Conservation (phyloP, 1,140 invertebrate species). For the Neoseiulus cucumeris region DNA sequence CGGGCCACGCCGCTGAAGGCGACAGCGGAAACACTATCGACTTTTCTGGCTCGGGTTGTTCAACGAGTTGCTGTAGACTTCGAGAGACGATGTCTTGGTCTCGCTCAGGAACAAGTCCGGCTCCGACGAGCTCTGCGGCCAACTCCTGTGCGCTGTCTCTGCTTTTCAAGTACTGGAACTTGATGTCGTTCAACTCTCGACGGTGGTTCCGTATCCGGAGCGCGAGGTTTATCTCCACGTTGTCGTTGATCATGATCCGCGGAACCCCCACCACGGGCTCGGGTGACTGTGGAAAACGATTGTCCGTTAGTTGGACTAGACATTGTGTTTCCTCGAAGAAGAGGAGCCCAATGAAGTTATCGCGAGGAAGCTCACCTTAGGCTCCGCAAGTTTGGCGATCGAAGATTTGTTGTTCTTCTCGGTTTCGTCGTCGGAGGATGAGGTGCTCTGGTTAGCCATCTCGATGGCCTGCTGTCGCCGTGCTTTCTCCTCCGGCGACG, state of each 20-base stretch:
- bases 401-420: not conserved
- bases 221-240: not conserved
- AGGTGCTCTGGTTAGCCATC: not conserved
- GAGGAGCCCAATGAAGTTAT: no score
- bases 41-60: not conserved
- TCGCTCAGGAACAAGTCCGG: not conserved
- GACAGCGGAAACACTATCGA: not conserved
- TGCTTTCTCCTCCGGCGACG: not conserved
- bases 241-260: not conserved
- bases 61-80: not conserved
- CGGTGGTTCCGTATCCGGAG: constrained; percentile 6
- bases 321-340: no score
- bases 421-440: not conserved
- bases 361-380: no score
- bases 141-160: not conserved
- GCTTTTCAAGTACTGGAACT: not conserved
- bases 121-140: not conserved
- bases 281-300: no score
- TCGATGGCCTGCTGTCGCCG: not conserved
- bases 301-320: no score
- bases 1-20: not conserved
- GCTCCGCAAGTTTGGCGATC: no score
- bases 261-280: not conserved
- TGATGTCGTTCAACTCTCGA: not conserved
- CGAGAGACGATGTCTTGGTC: not conserved